Evolutionary conservation across 2,888 invertebrate species (phyloP), one percentile per base, ranked within the genome.

Genomic region (Polylopha cassiicola): DNA sequence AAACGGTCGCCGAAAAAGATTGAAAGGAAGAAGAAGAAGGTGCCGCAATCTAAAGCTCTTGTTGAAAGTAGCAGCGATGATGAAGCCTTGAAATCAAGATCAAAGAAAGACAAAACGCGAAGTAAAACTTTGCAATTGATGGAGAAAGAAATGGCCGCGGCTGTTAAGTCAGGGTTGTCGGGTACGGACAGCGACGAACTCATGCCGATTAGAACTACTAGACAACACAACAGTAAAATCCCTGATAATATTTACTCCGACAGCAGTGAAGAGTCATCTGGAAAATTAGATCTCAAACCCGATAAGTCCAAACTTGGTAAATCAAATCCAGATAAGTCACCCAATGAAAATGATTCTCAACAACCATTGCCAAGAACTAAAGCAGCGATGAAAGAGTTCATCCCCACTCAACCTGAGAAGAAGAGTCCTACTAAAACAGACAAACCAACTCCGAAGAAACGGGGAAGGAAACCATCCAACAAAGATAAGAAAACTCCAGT

Each of bases 241-340:
- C 87, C 89, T n/a, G 85, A 90, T 10, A 91, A 92, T 45, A 95
- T 95, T 55, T 95, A 95, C 73, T 95, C 95, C 0, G 94, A 95
- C 54, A 93, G 92, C 55, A 93, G 92, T 51, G 92, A 93, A 55
- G 82, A 81, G 9, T 55, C 53, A 6, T 33, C 58, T 2, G 53
- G 65, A 30, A 88, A 73, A 51, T 48, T 61, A 22, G 84, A 86
- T 39, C 71, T 79, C 10, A 87, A 86, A 55, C 66, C 77, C 22
- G 87, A 90, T 3, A 90, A 90, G 56, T 71, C 74, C 21, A 85
- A 81, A 48, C 66, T 73, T 18, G 87, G 91, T 1, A 91, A 90
- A 61, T 72, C 81, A 1, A 89, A 88, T 55, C 85, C 87, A 29
- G 88, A 88, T 33, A 86, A 86, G 48, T 89, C 90, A 8, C 87